These are phyloP conservation scores for Globodera rostochiensis DNA, from an alignment of 1,140 invertebrate genomes.

Conservation along the genomic window DNA sequence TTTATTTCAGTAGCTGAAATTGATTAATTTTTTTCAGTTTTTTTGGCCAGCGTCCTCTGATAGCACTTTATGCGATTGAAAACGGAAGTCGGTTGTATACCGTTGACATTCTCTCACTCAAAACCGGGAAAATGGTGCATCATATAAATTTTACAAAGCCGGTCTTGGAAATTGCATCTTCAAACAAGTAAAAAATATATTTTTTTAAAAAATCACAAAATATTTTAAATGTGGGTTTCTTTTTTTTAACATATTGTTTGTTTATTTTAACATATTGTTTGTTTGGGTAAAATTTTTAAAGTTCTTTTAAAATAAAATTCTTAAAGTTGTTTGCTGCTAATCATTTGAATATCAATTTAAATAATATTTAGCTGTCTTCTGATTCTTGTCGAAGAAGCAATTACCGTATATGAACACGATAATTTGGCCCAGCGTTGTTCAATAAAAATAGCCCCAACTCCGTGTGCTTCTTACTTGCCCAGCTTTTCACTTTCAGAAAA, in stretches of 20 bases:
- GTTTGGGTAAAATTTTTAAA: no score
- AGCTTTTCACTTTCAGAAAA: slow-evolving; percentile 84
- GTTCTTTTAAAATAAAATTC: not conserved
- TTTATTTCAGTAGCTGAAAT: not conserved
- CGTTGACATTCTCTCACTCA: slow-evolving; percentile 84
- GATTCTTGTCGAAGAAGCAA: slow-evolving; percentile 83
- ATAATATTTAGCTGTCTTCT: slow-evolving; percentile 71
- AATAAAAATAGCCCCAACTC: slow-evolving; percentile 74
- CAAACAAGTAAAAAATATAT: not conserved
- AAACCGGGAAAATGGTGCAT: slow-evolving; percentile 81
- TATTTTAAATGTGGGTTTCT: not conserved
- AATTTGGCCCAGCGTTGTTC: slow-evolving; percentile 82
- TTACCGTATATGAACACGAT: slow-evolving; percentile 85
- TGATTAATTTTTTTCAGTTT: slow-evolving; percentile 33
- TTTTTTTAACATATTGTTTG: no score
- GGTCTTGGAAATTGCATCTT: no score
- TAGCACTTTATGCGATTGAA: slow-evolving; percentile 50
- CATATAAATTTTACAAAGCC: slow-evolving; percentile 80
- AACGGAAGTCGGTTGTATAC: slow-evolving; percentile 59
- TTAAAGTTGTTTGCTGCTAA: not conserved
- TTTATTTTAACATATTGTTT: no score
- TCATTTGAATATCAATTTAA: not conserved
- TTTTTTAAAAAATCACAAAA: not conserved
- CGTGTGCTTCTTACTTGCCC: slow-evolving; percentile 67
- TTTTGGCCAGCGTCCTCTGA: slow-evolving; percentile 43